Percentiles rank a stretch among this genome's conserved stretches.
phyloP scores from a whole-genome alignment of 1,140 invertebrate species.

The Steinernema feltiae region DNA sequence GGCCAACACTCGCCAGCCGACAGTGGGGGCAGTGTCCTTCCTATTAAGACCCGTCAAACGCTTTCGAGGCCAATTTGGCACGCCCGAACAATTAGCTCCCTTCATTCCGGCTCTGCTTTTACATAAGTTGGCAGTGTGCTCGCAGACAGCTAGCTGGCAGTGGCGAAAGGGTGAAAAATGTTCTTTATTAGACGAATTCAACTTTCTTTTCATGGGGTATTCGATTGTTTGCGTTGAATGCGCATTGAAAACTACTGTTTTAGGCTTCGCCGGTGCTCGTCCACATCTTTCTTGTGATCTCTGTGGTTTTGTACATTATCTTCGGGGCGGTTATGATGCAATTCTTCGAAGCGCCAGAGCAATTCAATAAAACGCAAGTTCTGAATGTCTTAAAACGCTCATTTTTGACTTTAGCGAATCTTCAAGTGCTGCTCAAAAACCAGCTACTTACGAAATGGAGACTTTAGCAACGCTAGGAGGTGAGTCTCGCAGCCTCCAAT shows the following conservation, averaged over 20 bases:
- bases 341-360: conserved; percentile 26
- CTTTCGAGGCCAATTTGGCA: neutral
- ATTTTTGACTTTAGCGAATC: neutral
- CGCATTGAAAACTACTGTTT: neutral
- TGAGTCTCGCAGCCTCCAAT: neutral
- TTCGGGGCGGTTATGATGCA: conserved; percentile 37
- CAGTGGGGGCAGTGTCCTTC: too few relatives aligned
- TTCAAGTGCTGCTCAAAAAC: neutral
- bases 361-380: conserved; percentile 29
- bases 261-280: conserved; percentile 37
- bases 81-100: conserved; percentile 1
- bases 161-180: neutral
- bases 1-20: too few relatives aligned
- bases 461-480: neutral
- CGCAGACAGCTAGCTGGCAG: too few relatives aligned
- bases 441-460: neutral
- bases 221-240: neutral
- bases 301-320: conserved; percentile 35
- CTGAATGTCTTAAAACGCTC: neutral
- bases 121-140: too few relatives aligned
- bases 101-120: too few relatives aligned
- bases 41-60: neutral
- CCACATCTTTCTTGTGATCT: conserved; percentile 36
- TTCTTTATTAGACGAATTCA: neutral
- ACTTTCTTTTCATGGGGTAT: neutral